These are phyloP conservation scores for Larimichthys polyactis DNA, from an alignment of 2,113 vertebrate species.

Conservation along the genomic window DNA sequence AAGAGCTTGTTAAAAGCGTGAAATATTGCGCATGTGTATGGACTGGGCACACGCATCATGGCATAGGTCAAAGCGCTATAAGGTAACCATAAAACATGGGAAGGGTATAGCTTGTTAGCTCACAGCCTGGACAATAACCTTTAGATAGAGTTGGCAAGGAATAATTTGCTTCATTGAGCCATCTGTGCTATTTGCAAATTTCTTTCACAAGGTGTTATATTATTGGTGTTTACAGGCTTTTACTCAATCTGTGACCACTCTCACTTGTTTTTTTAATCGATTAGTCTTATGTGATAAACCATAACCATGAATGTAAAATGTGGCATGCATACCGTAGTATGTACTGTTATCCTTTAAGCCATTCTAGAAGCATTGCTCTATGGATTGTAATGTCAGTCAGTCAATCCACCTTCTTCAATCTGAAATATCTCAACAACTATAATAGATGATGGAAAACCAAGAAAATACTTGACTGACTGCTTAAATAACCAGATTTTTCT, in stretches of 20 bases:
- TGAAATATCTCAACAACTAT: neutral
- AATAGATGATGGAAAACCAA: too few species aligned
- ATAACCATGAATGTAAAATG: neutral
- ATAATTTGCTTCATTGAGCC: slow-evolving; percentile 37
- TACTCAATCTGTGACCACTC: slow-evolving; percentile 5
- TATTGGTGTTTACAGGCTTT: slow-evolving; percentile 22
- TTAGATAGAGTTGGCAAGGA: slow-evolving; percentile 40
- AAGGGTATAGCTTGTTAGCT: slow-evolving; percentile 44
- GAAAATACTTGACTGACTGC: too few species aligned
- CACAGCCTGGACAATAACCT: slow-evolving; percentile 50
- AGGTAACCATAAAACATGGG: slow-evolving; percentile 30
- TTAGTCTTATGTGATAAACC: neutral
- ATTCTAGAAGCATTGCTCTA: neutral
- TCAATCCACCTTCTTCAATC: neutral
- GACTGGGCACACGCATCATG: slow-evolving; percentile 12
- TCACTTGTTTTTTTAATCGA: slow-evolving; percentile 10
- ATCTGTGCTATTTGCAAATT: slow-evolving; percentile 51
- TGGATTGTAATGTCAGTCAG: neutral
- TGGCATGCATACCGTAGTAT: neutral
- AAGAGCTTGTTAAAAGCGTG: slow-evolving; percentile 48
- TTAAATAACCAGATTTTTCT: neutral
- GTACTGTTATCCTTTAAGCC: neutral
- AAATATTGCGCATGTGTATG: slow-evolving; percentile 12
- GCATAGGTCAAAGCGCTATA: slow-evolving; percentile 21
- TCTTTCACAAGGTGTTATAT: slow-evolving; percentile 28